Conservation (phyloP, 2,888 invertebrate species). For the Allacma fusca region DNA sequence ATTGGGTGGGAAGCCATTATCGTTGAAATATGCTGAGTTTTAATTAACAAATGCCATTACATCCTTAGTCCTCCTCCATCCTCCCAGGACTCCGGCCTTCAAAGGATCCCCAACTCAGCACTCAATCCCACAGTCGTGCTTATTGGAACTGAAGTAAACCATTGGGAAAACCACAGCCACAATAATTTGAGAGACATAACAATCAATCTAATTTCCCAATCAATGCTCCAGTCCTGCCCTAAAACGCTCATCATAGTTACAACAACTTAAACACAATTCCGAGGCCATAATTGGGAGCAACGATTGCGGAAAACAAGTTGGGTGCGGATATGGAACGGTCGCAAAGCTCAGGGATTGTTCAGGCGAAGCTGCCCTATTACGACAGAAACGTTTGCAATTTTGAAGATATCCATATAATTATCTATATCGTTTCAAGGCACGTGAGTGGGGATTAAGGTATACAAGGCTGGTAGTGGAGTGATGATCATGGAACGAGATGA, state of each 20-base stretch:
- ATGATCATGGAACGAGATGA: conserved; percentile 37
- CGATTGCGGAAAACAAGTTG: too few relatives aligned
- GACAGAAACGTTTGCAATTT: too few relatives aligned
- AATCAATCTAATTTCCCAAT: conserved; percentile 25
- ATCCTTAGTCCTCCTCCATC: neutral
- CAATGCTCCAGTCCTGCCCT: neutral
- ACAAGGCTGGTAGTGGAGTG: neutral
- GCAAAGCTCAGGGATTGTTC: too few relatives aligned
- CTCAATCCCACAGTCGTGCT: too few relatives aligned
- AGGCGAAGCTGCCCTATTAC: too few relatives aligned
- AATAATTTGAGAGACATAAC: conserved; percentile 13
- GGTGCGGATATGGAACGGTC: too few relatives aligned
- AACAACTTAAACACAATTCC: neutral
- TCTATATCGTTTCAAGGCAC: neutral
- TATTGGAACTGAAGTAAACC: neutral
- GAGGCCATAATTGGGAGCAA: too few relatives aligned
- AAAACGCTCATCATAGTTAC: neutral
- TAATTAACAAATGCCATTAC: conserved; percentile 6
- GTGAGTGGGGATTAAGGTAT: conserved; percentile 5
- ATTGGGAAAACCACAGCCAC: neutral
- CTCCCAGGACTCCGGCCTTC: too few relatives aligned
- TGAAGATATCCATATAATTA: neutral
- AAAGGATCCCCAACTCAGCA: too few relatives aligned
- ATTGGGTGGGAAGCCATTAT: neutral
- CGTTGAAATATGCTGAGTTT: neutral